A percentile compares a stretch with the other conserved stretches of the same genome.
Evolutionary conservation across 2,888 invertebrate species (phyloP).

Genomic region (Proisotoma minuta): DNA sequence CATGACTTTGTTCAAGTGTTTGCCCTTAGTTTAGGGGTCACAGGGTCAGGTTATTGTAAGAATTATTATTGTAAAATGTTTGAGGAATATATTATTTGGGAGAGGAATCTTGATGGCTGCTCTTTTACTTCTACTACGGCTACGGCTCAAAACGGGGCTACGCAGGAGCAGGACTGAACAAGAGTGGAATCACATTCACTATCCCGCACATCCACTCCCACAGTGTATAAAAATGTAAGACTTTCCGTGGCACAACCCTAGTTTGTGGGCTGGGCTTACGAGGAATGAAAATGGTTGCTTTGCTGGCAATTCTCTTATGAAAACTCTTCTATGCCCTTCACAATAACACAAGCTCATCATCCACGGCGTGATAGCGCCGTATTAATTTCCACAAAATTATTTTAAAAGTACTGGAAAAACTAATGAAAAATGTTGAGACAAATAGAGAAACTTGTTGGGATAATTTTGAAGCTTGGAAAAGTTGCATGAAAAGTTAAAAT

Average conservation of each 20-base stretch:
- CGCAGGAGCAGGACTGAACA: background rate
- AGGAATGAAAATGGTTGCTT: background rate
- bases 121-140: background rate
- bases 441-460: background rate
- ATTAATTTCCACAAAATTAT: background rate
- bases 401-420: too few relatives aligned
- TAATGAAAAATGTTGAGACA: background rate
- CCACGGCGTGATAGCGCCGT: slow-evolving; percentile 15
- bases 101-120: too few relatives aligned
- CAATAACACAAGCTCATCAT: background rate
- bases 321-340: background rate
- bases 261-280: slow-evolving; percentile 1
- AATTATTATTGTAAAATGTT: too few relatives aligned
- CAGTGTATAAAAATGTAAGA: background rate
- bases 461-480: background rate
- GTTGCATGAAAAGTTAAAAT: background rate
- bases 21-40: background rate
- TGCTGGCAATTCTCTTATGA: background rate
- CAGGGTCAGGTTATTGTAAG: too few relatives aligned
- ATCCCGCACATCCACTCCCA: background rate
- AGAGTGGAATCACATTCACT: too few relatives aligned
- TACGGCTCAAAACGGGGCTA: slow-evolving; percentile 4
- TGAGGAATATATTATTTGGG: too few relatives aligned
- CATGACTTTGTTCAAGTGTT: too few relatives aligned
- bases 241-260: too few relatives aligned